A percentile compares a stretch with the other conserved stretches of the same genome.
These are phyloP conservation scores for Barypeithes pellucidus DNA, from an alignment of 2,888 invertebrate species.

Conservation along the genomic window DNA sequence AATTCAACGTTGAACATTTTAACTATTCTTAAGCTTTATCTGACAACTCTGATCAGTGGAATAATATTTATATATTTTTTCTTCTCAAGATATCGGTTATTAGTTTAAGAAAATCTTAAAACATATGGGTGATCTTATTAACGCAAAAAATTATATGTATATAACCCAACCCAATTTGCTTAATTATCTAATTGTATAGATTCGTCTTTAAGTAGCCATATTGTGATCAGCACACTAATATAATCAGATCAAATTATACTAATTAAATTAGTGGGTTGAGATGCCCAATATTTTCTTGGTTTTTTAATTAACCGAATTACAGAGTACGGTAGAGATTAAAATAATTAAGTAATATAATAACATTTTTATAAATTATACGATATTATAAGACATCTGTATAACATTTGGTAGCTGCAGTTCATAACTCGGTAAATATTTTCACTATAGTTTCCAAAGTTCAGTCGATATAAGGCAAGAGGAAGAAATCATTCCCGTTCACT, in stretches of 20 bases:
- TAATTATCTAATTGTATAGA: constrained; percentile 17
- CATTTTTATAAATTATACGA: neutral
- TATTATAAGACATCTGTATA: neutral
- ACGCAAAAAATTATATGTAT: neutral
- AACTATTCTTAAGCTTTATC: no score
- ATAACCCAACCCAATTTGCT: constrained; percentile 2
- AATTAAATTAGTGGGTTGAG: constrained; percentile 34
- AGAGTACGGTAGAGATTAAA: neutral
- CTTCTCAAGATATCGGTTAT: no score
- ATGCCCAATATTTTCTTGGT: constrained; percentile 16
- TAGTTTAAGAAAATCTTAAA: no score
- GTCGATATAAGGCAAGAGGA: no score
- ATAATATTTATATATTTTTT: no score
- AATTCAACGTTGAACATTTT: no score
- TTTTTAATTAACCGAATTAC: constrained; percentile 27
- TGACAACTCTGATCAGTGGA: no score
- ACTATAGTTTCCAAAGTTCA: neutral
- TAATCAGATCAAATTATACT: constrained; percentile 37
- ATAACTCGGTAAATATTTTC: no score
- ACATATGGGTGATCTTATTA: no score
- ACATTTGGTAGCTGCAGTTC: neutral
- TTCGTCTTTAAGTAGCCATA: constrained; percentile 15
- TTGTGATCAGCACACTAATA: constrained; percentile 35
- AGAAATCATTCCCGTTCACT: no score
- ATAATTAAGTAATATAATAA: neutral